Evolutionary conservation across 2,797 vertebrate species (phyloP), one percentile per base, ranked within the genome.

Genomic region (Melanotaenia trifasciata): DNA sequence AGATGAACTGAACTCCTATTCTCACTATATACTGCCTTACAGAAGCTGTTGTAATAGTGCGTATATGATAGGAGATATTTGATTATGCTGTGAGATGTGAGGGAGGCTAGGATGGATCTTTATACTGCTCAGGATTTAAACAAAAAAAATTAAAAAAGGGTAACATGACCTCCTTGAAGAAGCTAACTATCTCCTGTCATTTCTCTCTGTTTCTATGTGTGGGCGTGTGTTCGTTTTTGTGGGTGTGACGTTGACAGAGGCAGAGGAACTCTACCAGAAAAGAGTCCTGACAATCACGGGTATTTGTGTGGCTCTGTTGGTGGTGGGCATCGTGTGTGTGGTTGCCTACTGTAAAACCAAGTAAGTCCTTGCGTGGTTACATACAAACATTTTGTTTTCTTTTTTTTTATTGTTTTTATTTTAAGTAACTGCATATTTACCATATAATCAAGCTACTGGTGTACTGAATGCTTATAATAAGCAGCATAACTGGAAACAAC

Each of bases 341-440:
- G 98, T 99, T 76, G 98, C 98, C 92, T 99, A 99, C 94, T 99
- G 98, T 92, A 99, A 99, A 96, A 99, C 98, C 95, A 99, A 99
- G 98, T 99, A 93, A 98, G 98, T 97, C 43, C 66, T 11, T 58
- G 33, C 58, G 12, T 54, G 14, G 0, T 33, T 24, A 3, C 24
- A 50, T 16, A 12, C 16, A 30, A 26, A 14, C 5, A 12, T 26
- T 54, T 54, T 12, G 24, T 4, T 14, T 26, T 54, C 5, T 12
- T 22, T 30, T 13, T 26, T 4, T 5, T 26, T 5, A 32, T 53
- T 18, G 6, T 30, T 30, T 18, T 58, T 43, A 9, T 43, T 30
- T 38, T 32, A 38, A 32, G 51, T 14, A 40, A 30, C 12, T 58
- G 12, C 8, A 30, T 20, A 13, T 51, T 22, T 38, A 64, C 1